These are phyloP conservation scores for Cirrhinus mrigala DNA, from an alignment of 2,797 vertebrate genomes.

Conservation along the genomic window DNA sequence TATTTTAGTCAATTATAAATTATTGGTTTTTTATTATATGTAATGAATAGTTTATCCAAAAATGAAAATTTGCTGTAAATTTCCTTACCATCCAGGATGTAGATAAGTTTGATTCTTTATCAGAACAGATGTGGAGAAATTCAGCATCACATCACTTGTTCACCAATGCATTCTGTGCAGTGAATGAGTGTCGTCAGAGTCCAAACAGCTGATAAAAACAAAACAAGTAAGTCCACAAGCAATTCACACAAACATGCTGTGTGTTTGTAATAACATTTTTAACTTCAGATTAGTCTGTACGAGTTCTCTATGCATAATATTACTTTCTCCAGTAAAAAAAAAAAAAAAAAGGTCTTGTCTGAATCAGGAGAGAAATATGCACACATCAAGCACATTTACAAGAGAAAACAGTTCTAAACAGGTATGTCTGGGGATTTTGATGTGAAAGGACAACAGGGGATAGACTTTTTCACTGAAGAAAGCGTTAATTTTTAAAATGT, in stretches of 20 bases:
- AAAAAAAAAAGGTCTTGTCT: neutral
- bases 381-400: neutral
- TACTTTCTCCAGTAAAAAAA: neutral
- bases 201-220: neutral
- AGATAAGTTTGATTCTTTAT: neutral
- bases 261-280: neutral
- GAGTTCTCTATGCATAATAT: neutral
- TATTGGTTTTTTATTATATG: neutral
- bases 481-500: no score
- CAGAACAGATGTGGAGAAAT: neutral
- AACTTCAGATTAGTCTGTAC: neutral
- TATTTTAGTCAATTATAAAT: neutral
- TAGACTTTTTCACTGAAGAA: neutral
- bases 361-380: neutral
- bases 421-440: neutral
- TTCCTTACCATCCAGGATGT: neutral
- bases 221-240: neutral
- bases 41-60: neutral
- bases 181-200: neutral
- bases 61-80: no score
- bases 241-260: neutral
- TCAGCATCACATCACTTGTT: neutral
- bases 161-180: neutral
- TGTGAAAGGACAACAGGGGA: neutral
- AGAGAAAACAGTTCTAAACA: neutral